Evolutionary conservation across 35 echinoderm and acorn worm species (phyloP).

Genomic region (Hemicentrotus pulcherrimus): DNA sequence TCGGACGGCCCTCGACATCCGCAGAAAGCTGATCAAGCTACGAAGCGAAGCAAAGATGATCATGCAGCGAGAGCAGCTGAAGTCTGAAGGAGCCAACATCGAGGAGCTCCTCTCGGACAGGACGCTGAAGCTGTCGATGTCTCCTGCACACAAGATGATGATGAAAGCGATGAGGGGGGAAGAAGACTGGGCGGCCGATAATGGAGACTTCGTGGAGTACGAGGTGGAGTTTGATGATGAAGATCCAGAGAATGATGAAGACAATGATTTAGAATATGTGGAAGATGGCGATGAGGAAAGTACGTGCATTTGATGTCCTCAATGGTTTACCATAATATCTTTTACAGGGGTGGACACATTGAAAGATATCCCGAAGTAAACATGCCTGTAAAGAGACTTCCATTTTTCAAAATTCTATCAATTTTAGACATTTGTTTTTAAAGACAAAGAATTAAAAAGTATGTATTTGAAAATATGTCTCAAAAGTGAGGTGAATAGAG

Average conservation of each 20-base stretch:
- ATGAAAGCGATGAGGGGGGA: slow-evolving; percentile 8
- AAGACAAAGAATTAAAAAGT: too few species aligned
- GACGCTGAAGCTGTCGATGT: neutral
- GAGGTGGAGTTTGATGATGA: slow-evolving; percentile 22
- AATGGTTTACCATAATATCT: too few species aligned
- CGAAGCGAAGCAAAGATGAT: slow-evolving; percentile 28
- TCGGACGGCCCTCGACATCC: neutral
- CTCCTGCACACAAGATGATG: neutral
- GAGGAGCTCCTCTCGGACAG: neutral
- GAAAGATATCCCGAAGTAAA: too few species aligned
- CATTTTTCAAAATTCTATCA: too few species aligned
- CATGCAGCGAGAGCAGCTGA: neutral
- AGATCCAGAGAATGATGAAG: neutral
- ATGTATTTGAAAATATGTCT: too few species aligned
- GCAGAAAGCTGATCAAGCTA: slow-evolving; percentile 16
- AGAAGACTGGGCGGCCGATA: neutral
- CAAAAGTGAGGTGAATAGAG: too few species aligned
- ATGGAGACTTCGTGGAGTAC: neutral
- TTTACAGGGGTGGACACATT: too few species aligned
- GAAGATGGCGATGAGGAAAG: neutral
- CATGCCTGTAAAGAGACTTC: too few species aligned
- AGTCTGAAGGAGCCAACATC: neutral
- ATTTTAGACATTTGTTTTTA: too few species aligned
- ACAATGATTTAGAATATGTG: neutral
- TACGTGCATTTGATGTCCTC: neutral